Conservation (phyloP, 2,888 invertebrate species). For the Neuroscelio doddi region DNA sequence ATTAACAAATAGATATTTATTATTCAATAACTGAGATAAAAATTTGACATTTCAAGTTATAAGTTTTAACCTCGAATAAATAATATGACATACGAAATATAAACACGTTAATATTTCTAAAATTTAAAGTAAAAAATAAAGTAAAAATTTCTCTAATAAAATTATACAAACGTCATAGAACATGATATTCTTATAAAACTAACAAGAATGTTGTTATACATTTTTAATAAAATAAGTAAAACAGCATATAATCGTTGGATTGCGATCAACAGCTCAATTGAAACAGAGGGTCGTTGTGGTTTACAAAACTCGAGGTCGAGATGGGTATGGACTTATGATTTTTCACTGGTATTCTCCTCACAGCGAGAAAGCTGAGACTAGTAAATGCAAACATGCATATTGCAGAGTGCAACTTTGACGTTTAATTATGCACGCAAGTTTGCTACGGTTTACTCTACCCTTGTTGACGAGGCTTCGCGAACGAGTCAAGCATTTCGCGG, state of each 20-base stretch:
- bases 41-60: no score
- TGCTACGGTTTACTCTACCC: slow-evolving; percentile 57
- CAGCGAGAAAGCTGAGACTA: slow-evolving; percentile 16
- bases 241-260: slow-evolving; percentile 1
- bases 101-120: no score
- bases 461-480: slow-evolving; percentile 42
- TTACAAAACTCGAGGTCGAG: slow-evolving; percentile 16
- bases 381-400: slow-evolving; percentile 43
- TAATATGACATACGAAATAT: no score
- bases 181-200: no score
- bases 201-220: neutral
- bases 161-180: no score
- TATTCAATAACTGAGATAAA: no score
- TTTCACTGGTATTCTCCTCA: slow-evolving; percentile 31
- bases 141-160: no score
- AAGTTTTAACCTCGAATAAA: no score
- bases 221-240: no score
- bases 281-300: slow-evolving; percentile 7
- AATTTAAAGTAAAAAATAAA: no score
- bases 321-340: slow-evolving; percentile 39
- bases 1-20: no score
- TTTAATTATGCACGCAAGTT: slow-evolving; percentile 65
- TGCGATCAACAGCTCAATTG: slow-evolving; percentile 19
- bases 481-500: slow-evolving; percentile 40
- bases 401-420: slow-evolving; percentile 57